Base-by-base conservation (phyloP, 1,140 invertebrate species). In the Gonatopus flavifemur region DNA sequence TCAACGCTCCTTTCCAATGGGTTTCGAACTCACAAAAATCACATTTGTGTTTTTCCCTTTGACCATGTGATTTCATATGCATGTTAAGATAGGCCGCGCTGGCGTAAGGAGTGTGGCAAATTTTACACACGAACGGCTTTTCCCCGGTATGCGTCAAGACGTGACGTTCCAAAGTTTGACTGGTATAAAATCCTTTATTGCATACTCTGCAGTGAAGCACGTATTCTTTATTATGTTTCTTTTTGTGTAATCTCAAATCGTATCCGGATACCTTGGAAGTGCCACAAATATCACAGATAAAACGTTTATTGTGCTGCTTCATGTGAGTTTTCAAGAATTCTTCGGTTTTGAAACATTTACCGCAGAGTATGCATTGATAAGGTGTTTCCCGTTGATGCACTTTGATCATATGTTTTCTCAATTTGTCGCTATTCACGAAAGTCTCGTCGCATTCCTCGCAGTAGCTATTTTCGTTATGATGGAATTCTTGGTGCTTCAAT, bases 201-300 rank as follows among this genome's bases (percentile, higher is more conserved):
- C 73, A 76, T 2, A 64, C 42, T 8, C 72, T 53, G 30, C 73
- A 76, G 5, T 63, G 43, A 0, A 48, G 62, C 1, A 68, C 57
- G 48, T 67, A 76, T 18, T 74, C 73, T 32, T 70, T 43, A 45
- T 73, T 64, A 41, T 76, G 73, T 16, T 68, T 69, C 25, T 61
- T 56, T 40, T 69, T 65, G 38, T 69, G 67, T 3, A 72, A 10
- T 15, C 64, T 40, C 6, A 71, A 16, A 45, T 70, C 67, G 37
- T 71, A 70, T 6, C 61, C 66, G 2, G 67, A 70, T 0, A 70
- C 69, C 36, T 71, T 72, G 0, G 62, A 62, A 7, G 91, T 88
- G 8, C 89, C 90, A 69, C 90, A 93, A 5, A 92, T 86, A 52
- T 91, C 89, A 63, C 90, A 93, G 7, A 85, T 89, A 66, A 91